Evolutionary conservation across 2,113 vertebrate genomes (phyloP), one percentile per base, ranked within the genome.

Genomic region (Podarcis raffonei): DNA sequence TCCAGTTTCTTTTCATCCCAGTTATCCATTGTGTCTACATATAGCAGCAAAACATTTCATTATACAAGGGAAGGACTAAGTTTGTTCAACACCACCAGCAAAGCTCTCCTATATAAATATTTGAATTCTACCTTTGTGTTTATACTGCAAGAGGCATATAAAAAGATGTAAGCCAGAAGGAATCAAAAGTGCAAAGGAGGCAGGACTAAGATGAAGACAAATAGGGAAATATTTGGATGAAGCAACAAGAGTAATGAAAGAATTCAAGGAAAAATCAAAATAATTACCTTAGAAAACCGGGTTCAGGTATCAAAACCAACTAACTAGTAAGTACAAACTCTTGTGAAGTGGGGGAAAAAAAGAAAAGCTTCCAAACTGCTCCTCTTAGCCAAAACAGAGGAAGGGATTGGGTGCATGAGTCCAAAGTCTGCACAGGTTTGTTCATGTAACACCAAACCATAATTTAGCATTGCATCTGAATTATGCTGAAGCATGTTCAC

Each of bases 1-100:
- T 99, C 98, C 95, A 99, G 96, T 90, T 99, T 99, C 97, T 99
- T 99, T 96, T 99, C 98, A 90, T 99, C 99, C 99, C 99, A 99
- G 95, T 98, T 99, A 16, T 99, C 99, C 99, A 99, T 99, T 8
- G 98, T 99, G 96, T 99, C 99, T 99, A 94, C 68, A 91, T 57
- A 93, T 81, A 92, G 92, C 2, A 87, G 53, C 35, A 59, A 78
- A 90, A 83, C 4, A 59, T 66, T 85, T 68, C 39, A 92, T 77
- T 80, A 91, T 59, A 81, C 11, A 91, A 65, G n/a, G 35, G 72
- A 35, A 5, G 15, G n/a, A 35, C 79, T 20, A 23, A 76, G 35
- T 16, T 48, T 42, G 32, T 23, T 86, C 39, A 23, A n/a, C 13
- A 27, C 7, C 16, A 20, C 22, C 6, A 85, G n/a, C n/a, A 6